Conservation (phyloP, 2,797 vertebrate species). For the Rousettus madagascariensis region DNA sequence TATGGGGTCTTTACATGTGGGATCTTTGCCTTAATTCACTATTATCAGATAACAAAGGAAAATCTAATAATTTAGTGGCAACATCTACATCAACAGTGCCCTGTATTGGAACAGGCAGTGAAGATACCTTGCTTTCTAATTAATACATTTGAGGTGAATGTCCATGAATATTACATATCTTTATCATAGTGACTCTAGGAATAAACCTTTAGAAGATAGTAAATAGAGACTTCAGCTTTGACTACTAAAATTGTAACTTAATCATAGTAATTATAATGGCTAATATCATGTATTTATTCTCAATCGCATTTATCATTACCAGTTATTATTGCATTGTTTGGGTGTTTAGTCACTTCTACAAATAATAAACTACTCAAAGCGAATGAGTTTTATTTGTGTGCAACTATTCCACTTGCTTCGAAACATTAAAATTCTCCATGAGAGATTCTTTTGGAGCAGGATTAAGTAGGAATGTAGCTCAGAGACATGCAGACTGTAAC, state of each 20-base stretch:
- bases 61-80: background rate
- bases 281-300: background rate
- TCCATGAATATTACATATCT: background rate
- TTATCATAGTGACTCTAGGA: background rate
- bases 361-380: background rate
- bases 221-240: background rate
- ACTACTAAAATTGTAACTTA: background rate
- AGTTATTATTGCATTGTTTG: background rate
- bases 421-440: background rate
- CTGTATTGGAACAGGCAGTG: background rate
- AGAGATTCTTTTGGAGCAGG: background rate
- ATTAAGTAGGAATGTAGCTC: background rate
- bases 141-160: background rate
- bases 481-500: background rate
- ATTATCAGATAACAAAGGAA: background rate
- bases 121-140: background rate
- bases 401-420: background rate
- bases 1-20: too few relatives aligned
- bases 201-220: background rate
- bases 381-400: background rate
- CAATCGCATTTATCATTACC: background rate
- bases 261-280: background rate
- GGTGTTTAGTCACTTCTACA: background rate
- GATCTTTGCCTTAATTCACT: background rate
- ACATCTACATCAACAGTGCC: background rate